These are phyloP conservation scores for Troilus luridus DNA, from an alignment of 2,888 invertebrate species.

Conservation along the genomic window DNA sequence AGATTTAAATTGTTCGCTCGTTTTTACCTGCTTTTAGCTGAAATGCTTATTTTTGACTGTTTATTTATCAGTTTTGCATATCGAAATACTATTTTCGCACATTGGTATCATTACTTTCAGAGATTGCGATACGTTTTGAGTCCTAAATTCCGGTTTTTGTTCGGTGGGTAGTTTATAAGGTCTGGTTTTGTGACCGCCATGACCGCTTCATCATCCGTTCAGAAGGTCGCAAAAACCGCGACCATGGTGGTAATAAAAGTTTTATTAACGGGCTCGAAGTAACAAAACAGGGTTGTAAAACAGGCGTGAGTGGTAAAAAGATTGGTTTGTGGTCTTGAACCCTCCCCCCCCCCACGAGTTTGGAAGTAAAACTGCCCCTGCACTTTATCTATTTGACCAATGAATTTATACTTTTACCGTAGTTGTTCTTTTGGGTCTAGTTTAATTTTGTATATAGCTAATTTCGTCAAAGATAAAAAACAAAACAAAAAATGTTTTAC, in stretches of 20 bases:
- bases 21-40: neutral
- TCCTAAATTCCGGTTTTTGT: slow-evolving; percentile 9
- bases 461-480: neutral
- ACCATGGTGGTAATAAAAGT: slow-evolving; percentile 6
- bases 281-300: slow-evolving; percentile 28
- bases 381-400: neutral
- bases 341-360: neutral
- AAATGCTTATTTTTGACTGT: neutral
- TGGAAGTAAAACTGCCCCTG: neutral
- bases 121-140: neutral
- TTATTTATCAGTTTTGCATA: too few species aligned
- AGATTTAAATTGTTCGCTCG: neutral
- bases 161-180: neutral
- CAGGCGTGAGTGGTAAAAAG: slow-evolving; percentile 5
- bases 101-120: neutral
- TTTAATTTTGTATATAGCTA: neutral
- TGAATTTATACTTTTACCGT: neutral
- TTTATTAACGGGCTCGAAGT: slow-evolving; percentile 23
- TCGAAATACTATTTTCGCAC: neutral
- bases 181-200: neutral
- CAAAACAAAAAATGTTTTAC: neutral
- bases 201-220: slow-evolving; percentile 25
- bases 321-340: slow-evolving; percentile 21
- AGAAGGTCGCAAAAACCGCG: slow-evolving; percentile 36
- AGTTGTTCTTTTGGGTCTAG: neutral